Evolutionary conservation across 23 tunicate species (phyloP), one percentile per base, ranked within the genome.

Genomic region (Corella eumyota): DNA sequence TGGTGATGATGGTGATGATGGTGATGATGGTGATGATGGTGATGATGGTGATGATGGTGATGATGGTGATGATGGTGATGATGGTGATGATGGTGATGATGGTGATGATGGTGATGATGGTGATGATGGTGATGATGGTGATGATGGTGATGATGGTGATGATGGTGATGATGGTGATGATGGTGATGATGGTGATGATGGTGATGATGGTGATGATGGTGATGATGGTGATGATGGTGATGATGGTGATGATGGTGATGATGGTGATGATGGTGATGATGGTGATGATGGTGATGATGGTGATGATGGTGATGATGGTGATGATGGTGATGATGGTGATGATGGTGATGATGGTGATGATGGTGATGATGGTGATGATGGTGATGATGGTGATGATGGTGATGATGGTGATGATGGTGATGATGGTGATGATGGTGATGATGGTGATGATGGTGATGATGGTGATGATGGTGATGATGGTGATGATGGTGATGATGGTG

Each of bases 1-100:
- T n/a, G n/a, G n/a, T n/a, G n/a, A n/a, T n/a, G n/a, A n/a, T n/a
- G 49, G 7, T 60, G 50, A 60, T 9, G 65, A 60, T 25, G 65
- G 30, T 29, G 65, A 60, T 60, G 46, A 60, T 29, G 65, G 30
- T 29, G 65, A 60, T 25, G 25, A 9, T 17, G 13, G 9, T 26
- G 24, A 54, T 21, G 24, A 23, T 17, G 49, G 17, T 44, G 49
- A 17, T 44, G 49, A 44, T 44, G 49, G 17, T 44, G 49, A 44
- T 44, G 49, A 11, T 44, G 49, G 17, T 44, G 48, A 60, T 25
- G 48, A 60, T 30, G 48, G 30, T 30, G 29, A 19, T 22, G 52
- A 30, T 29, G 65, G 30, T 60, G 52, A 29, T 60, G 65, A 60
- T 30, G 65, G 30, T 30, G 47, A 60, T 13, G 17, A 44, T 44